Conservation (phyloP, 2,888 invertebrate genomes). For the Amiota minor region DNA sequence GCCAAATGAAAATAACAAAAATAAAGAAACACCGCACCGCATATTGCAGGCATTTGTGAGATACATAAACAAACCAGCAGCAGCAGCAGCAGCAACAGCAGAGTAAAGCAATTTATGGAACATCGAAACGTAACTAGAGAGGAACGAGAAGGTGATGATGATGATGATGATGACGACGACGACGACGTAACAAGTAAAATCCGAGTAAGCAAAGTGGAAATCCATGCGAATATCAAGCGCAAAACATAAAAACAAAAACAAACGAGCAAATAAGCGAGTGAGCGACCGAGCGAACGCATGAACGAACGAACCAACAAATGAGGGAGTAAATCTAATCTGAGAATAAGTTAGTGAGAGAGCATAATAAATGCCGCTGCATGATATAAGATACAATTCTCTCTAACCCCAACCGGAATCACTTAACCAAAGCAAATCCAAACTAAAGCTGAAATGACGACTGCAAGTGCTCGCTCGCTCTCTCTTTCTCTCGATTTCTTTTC, state of each 20-base stretch:
- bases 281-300: constrained; percentile 2
- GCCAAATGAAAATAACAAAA: not conserved
- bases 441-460: not conserved
- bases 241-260: constrained; percentile 64
- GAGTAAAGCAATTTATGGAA: constrained; percentile 43
- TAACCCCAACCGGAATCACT: constrained; percentile 2
- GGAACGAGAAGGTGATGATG: constrained; percentile 42
- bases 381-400: not conserved
- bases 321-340: no score
- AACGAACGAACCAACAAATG: not conserved
- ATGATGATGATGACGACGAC: not conserved
- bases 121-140: constrained; percentile 29
- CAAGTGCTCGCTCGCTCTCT: not conserved
- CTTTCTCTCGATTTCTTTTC: no score
- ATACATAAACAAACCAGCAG: constrained; percentile 7
- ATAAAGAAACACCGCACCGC: constrained; percentile 2
- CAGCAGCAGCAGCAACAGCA: constrained; percentile 32
- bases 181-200: constrained; percentile 27
- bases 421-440: not conserved
- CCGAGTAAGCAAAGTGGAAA: constrained; percentile 45
- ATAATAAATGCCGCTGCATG: not conserved
- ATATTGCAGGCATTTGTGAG: not conserved
- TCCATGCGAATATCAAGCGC: constrained; percentile 59
- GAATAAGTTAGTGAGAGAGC: not conserved
- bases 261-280: constrained; percentile 44